Evolutionary conservation across 2,888 invertebrate species (phyloP).

Genomic region (Pemphredon lugubris): DNA sequence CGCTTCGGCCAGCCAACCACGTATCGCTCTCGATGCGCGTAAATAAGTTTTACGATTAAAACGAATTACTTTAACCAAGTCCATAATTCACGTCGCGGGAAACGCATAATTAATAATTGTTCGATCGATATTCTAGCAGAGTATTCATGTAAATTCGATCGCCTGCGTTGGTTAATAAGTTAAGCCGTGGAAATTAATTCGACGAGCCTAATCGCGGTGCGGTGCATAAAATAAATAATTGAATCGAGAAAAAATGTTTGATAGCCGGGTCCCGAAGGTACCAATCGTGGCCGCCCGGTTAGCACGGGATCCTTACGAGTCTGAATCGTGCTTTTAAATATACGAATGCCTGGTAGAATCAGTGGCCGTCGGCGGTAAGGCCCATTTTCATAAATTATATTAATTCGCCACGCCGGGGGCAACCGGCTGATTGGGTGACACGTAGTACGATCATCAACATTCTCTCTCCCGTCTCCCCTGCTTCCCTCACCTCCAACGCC

Average conservation of each 20-base stretch:
- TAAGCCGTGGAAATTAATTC: slow-evolving; percentile 25
- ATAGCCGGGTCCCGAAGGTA: neutral
- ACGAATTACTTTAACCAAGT: no score
- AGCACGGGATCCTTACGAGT: slow-evolving; percentile 28
- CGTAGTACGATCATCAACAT: slow-evolving; percentile 61
- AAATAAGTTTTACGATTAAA: no score
- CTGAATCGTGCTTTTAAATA: slow-evolving; percentile 8
- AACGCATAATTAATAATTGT: no score
- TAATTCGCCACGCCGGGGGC: slow-evolving; percentile 74
- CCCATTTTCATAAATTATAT: slow-evolving; percentile 80
- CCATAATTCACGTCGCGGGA: no score
- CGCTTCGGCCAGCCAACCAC: no score
- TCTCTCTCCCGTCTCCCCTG: slow-evolving; percentile 9
- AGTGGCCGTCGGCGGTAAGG: slow-evolving; percentile 70
- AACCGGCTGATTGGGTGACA: slow-evolving; percentile 75
- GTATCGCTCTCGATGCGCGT: no score
- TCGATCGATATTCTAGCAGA: no score
- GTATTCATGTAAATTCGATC: no score
- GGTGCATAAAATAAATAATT: slow-evolving; percentile 17
- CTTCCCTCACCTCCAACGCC: slow-evolving; percentile 23
- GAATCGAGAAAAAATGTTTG: slow-evolving; percentile 13
- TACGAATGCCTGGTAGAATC: slow-evolving; percentile 62
- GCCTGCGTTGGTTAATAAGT: slow-evolving; percentile 26
- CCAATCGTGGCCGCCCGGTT: neutral
- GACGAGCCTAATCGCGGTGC: slow-evolving; percentile 1